Evolutionary conservation across 1,140 invertebrate genomes (phyloP), one percentile per base, ranked within the genome.

Genomic region (Venustaconcha ellipsiformis): DNA sequence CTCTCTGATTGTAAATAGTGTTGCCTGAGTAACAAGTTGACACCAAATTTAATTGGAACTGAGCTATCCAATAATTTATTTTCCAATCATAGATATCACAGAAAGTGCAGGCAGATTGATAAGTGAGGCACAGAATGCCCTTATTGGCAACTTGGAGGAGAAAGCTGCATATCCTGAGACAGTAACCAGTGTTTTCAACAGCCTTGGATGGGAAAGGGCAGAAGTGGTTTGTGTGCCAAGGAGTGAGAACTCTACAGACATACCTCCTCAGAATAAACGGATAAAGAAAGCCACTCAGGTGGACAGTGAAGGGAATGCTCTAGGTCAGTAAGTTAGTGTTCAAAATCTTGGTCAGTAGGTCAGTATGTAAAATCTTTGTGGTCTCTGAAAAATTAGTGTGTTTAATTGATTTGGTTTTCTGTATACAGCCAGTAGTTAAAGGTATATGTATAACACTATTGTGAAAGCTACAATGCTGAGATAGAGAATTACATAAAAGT

Each of bases 181-280:
- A 2, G 14, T 67, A 11, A 67, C 60, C 23, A 37, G 78, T 23
- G 78, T 83, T 66, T 73, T 78, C 55, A 85, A 85, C 70, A 78
- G 75, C 14, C 76, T 82, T 57, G 70, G 82, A 55, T 85, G 83
- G 83, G 57, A 79, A 17, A 79, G 83, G 48, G 67, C 15, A 48
- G 82, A 77, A 66, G 78, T 83, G 1, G 48, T 84, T 64, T 56
- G 58, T 6, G 20, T 83, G 20, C 70, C 71, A 14, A 14, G 4
- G 12, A 17, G 56, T 64, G 58, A 69, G 17, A 23, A 20, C 14
- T 57, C 23, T 17, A 57, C 59, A 14, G 30, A 66, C 8, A 48
- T 48, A 6, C 37, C 37, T 6, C 37, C 37, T 48, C 37, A 48
- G 11, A 4, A 48, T 48, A 48, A 48, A 48, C 37, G 37, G 37